Percentiles rank a stretch among this genome's conserved stretches.
These are phyloP conservation scores for Pithecia hirsuta DNA, from an alignment of 2,797 vertebrate species.

Conservation along the genomic window DNA sequence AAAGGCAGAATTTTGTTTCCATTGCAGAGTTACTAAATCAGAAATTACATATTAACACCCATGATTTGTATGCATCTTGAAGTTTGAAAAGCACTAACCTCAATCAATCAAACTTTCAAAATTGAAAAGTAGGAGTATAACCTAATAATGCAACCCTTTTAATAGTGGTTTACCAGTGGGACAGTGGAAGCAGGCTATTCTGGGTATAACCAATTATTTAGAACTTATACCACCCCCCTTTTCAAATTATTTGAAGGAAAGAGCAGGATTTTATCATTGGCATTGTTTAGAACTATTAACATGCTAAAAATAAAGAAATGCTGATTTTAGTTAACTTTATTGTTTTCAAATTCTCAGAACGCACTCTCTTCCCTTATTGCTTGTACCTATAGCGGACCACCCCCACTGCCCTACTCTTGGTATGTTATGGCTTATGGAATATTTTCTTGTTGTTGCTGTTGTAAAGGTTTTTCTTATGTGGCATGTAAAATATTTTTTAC, in stretches of 20 bases:
- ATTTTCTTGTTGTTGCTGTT: background rate
- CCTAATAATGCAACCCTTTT: background rate
- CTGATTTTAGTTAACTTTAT: background rate
- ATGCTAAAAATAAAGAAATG: background rate
- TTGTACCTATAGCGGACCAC: background rate
- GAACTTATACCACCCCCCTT: background rate
- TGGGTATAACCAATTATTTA: background rate
- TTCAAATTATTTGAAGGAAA: background rate
- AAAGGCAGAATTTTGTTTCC: background rate
- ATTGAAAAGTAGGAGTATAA: background rate
- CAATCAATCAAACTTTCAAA: background rate
- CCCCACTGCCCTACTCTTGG: background rate
- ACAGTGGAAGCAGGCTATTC: fast-evolving
- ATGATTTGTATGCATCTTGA: background rate
- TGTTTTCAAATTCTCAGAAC: background rate
- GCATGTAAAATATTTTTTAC: background rate
- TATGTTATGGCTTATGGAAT: background rate
- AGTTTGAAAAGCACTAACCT: background rate
- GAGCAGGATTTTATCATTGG: background rate
- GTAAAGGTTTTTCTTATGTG: background rate
- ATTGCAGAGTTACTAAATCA: background rate
- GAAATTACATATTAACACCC: background rate
- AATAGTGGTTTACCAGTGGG: background rate
- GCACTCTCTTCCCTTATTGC: background rate
- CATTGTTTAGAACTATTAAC: background rate